Evolutionary conservation across 53 echinoderm and acorn worm genomes (phyloP).

Genomic region (Stichopus horrens): DNA sequence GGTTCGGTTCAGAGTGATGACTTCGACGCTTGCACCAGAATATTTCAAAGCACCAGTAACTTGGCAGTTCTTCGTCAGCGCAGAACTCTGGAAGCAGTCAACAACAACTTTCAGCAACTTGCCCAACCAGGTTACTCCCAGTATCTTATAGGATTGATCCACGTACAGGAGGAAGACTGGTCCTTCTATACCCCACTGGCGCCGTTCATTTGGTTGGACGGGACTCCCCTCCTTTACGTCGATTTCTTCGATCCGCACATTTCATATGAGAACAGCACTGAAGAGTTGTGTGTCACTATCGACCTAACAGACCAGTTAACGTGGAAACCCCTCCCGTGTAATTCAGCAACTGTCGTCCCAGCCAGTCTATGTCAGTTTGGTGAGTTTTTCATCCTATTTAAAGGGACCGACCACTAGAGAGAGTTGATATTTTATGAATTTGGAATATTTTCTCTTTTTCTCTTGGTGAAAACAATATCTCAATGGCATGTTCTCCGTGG

Average conservation of each 20-base stretch:
- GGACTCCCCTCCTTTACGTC: constrained; percentile 2
- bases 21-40: neutral
- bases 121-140: neutral
- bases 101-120: neutral
- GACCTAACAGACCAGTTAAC: neutral
- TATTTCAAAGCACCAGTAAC: constrained; percentile 11
- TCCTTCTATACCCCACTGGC: neutral
- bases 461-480: too few species aligned
- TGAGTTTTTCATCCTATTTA: neutral
- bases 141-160: constrained; percentile 27
- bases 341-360: neutral
- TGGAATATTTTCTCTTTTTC: too few species aligned
- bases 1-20: neutral
- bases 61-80: neutral
- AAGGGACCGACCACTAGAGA: neutral
- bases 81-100: neutral
- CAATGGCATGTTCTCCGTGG: too few species aligned
- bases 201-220: constrained; percentile 31
- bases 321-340: neutral
- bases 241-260: neutral
- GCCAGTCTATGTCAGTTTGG: constrained; percentile 31
- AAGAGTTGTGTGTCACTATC: constrained; percentile 7
- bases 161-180: neutral
- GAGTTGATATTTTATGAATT: too few species aligned
- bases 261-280: neutral